These are phyloP conservation scores for Pachycephus smyrnensis DNA, from an alignment of 2,888 invertebrate genomes.

Conservation along the genomic window DNA sequence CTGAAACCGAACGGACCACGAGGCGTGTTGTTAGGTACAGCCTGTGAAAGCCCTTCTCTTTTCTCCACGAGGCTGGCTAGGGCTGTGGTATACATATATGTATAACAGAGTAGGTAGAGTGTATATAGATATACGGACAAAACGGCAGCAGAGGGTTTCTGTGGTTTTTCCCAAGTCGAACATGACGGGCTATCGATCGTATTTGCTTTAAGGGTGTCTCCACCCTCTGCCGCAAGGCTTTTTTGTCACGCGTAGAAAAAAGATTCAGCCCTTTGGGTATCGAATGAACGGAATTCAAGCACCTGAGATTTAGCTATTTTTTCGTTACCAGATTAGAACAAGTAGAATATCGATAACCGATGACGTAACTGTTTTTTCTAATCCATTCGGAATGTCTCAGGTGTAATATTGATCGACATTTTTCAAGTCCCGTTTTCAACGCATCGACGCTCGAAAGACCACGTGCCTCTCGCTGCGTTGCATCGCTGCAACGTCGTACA, in stretches of 20 bases:
- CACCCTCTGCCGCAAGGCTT: background rate
- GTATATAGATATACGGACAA: background rate
- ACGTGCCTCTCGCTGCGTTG: background rate
- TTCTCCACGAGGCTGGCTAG: background rate
- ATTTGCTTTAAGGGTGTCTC: background rate
- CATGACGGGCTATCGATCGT: background rate
- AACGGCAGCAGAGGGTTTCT: background rate
- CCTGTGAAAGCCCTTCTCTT: constrained; percentile 1
- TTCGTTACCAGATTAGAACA: background rate
- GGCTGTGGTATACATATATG: background rate
- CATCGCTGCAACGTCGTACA: background rate
- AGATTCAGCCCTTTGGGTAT: background rate
- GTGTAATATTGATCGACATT: background rate
- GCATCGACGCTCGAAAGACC: background rate
- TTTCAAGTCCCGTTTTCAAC: background rate
- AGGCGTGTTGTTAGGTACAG: background rate
- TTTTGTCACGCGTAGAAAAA: background rate
- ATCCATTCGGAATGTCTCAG: background rate
- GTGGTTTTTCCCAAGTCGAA: constrained; percentile 2
- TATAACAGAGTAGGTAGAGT: background rate
- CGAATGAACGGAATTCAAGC: constrained; percentile 7
- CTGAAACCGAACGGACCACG: background rate
- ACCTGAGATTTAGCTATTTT: constrained; percentile 9
- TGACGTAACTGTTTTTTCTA: background rate
- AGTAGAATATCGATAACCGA: background rate